Evolutionary conservation across 2,113 vertebrate genomes (phyloP).

Genomic region (Protobothrops mucrosquamatus): DNA sequence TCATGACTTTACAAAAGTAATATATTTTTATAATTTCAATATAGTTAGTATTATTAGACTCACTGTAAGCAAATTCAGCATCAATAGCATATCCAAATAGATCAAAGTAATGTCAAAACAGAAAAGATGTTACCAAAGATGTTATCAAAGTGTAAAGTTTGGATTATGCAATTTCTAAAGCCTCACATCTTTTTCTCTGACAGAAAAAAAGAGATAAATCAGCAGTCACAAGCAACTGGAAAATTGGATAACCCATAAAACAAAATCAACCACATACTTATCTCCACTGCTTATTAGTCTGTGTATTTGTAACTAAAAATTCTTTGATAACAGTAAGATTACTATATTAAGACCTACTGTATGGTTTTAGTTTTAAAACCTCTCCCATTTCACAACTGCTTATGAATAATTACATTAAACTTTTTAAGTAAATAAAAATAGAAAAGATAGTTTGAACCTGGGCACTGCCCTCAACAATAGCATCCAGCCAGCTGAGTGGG

Average conservation of each 20-base stretch:
- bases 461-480: neutral
- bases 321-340: neutral
- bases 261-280: neutral
- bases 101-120: neutral
- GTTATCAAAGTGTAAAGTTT: neutral
- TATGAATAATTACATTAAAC: neutral
- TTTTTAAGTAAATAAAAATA: neutral
- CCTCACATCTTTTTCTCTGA: neutral
- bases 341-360: neutral
- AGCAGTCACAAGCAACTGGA: neutral
- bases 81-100: constrained; percentile 3
- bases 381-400: neutral
- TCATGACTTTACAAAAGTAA: constrained; percentile 23
- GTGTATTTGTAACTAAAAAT: neutral
- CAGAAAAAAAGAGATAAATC: neutral
- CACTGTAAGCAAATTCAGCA: neutral
- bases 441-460: neutral
- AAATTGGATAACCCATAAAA: neutral
- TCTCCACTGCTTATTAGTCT: neutral
- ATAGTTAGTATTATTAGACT: neutral
- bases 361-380: neutral
- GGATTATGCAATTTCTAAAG: constrained; percentile 4
- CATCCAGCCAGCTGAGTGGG: neutral
- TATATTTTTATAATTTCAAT: neutral
- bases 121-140: neutral